phyloP scores from a whole-genome alignment of 2,113 vertebrate species.

The Formicarius rufipectus region DNA sequence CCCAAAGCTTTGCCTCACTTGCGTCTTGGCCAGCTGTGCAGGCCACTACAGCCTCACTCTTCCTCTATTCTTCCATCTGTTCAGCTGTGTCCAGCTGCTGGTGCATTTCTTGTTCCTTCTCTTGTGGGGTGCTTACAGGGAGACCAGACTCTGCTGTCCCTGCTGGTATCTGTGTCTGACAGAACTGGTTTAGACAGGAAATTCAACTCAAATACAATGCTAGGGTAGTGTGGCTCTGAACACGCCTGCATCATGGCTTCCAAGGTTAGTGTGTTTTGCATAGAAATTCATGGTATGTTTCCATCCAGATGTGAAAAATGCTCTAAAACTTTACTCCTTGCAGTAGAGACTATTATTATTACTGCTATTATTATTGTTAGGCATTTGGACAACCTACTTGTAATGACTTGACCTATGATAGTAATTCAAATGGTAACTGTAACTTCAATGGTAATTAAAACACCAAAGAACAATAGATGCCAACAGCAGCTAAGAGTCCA shows the following conservation, averaged over 20 bases:
- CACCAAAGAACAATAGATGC: background rate
- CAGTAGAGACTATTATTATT: background rate
- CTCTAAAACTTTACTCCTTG: background rate
- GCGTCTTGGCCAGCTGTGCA: background rate
- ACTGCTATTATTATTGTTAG: background rate
- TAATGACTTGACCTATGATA: background rate
- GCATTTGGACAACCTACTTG: background rate
- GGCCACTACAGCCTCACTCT: background rate
- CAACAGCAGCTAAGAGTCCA: background rate
- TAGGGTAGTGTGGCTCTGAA: background rate
- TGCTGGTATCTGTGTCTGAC: background rate
- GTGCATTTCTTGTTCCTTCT: background rate
- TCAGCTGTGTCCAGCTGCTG: constrained; percentile 25
- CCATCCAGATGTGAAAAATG: background rate
- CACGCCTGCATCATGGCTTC: background rate
- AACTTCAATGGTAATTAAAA: background rate
- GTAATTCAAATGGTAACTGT: background rate
- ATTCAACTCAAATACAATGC: background rate
- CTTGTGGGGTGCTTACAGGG: background rate
- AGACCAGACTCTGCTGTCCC: background rate
- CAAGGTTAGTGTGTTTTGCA: background rate
- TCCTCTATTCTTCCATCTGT: background rate
- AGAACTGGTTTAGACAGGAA: background rate
- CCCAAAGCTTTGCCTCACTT: background rate
- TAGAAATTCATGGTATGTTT: background rate